These are phyloP conservation scores for Coracias cyanogaster DNA, from an alignment of 2,797 vertebrate genomes.

Conservation along the genomic window DNA sequence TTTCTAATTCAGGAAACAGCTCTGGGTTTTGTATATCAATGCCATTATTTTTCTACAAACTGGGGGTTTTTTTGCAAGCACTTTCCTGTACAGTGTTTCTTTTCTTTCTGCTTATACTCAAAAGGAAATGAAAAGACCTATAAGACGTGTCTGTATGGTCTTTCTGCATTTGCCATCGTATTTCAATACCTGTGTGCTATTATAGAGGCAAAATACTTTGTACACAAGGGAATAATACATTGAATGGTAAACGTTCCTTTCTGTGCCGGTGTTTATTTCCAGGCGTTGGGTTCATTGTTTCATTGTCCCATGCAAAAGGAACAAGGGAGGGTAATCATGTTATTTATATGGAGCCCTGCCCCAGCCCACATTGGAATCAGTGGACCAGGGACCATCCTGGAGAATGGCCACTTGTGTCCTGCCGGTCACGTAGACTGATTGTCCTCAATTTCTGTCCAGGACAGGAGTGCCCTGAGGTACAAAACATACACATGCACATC, in stretches of 20 bases:
- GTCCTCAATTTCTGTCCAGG: not conserved
- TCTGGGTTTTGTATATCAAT: conserved; percentile 44
- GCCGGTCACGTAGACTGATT: not conserved
- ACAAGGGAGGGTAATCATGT: not conserved
- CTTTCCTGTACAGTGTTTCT: conserved; percentile 68
- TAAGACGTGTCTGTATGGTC: conserved; percentile 29
- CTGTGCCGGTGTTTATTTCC: conserved; percentile 41
- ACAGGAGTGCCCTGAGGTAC: not conserved
- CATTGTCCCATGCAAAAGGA: not conserved
- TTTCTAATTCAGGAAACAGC: conserved; percentile 52
- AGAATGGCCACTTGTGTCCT: not conserved
- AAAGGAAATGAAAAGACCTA: conserved; percentile 40
- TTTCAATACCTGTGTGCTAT: conserved; percentile 60
- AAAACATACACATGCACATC: not conserved
- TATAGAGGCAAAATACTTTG: conserved; percentile 65
- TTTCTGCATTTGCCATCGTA: conserved; percentile 45
- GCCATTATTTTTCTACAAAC: conserved; percentile 64
- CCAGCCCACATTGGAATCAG: not conserved
- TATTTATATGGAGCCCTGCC: not conserved
- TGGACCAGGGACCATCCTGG: not conserved
- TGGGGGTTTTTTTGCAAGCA: conserved; percentile 59
- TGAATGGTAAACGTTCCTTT: conserved; percentile 40
- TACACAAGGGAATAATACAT: conserved; percentile 70
- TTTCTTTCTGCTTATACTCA: conserved; percentile 55
- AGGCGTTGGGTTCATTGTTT: not conserved